Evolutionary conservation across 2,888 invertebrate genomes (phyloP), one percentile per base, ranked within the genome.

Genomic region (Tetragonula carbonaria): DNA sequence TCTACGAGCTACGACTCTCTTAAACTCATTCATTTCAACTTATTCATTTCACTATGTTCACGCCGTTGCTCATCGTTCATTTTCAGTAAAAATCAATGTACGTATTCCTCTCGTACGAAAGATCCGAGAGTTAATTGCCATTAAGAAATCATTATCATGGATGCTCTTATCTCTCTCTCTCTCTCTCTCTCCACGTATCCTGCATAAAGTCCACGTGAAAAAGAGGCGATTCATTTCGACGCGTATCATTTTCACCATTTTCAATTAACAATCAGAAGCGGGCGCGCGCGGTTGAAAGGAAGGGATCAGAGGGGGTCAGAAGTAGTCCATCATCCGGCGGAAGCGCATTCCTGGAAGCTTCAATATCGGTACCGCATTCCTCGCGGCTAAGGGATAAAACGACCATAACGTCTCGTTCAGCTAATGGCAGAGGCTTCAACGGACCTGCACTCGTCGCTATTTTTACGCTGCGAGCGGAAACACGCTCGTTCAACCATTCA

Each of bases 401-500:
- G 74, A 82, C 71, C 86, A 74, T 90, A 89, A 86, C 82, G 74
- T 78, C 85, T 74, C 83, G 80, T 84, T 72, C 55, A 68, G 67
- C 70, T 89, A 89, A 89, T 89, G 83, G 89, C 57, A 50, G 45
- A 62, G 51, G 63, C 66, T 84, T 70, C 67, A 74, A 65, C 45
- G 68, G 28, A 59, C 28, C 66, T 71, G 62, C 59, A 23, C 74
- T 72, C 74, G 33, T n/a, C 70, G 68, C 85, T 82, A 81, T 88
- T 88, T 88, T 84, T 85, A 71, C 66, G 80, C 70, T 74, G 38
- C 55, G 67, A 82, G 70, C 77, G 74, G 81, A 81, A 81, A 67
- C 79, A 77, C 74, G 87, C 70, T 86, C 81, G 82, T 88, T 83
- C 84, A 71, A 81, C 83, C 88, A 87, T 90, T 82, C 88, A 87